phyloP scores from a whole-genome alignment of 2,888 invertebrate genomes.

The Clusia tigrina region DNA sequence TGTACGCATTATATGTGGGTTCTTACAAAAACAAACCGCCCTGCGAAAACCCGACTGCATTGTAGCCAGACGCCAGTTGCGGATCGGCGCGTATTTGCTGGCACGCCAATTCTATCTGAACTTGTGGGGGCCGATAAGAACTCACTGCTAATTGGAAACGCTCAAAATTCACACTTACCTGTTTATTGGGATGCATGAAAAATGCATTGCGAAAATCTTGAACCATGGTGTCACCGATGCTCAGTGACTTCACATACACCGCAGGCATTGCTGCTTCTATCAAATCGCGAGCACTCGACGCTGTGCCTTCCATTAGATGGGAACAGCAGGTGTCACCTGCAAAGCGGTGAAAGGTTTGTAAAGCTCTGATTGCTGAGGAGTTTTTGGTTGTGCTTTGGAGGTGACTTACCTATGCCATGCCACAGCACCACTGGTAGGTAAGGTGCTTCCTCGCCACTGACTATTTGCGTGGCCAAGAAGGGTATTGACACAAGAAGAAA shows the following conservation, averaged over 20 bases:
- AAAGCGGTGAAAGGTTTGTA: too few species aligned
- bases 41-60: slow-evolving; percentile 95
- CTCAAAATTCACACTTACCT: slow-evolving; percentile 59
- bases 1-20: not conserved
- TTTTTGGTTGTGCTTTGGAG: too few species aligned
- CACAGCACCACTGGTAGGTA: slow-evolving; percentile 78
- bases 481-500: not conserved
- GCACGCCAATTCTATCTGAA: slow-evolving; percentile 73
- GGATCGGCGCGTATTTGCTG: slow-evolving; percentile 71
- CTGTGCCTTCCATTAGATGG: slow-evolving; percentile 65
- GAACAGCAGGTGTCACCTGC: slow-evolving; percentile 90
- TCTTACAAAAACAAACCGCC: slow-evolving; percentile 91
- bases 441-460: not conserved
- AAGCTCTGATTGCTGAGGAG: too few species aligned
- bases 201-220: slow-evolving; percentile 82
- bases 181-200: slow-evolving; percentile 78
- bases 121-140: not conserved
- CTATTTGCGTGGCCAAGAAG: too few species aligned
- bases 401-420: slow-evolving; percentile 91
- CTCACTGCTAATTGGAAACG: not conserved
- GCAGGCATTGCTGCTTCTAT: slow-evolving; percentile 76
- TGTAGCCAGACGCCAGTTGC: slow-evolving; percentile 77
- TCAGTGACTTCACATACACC: slow-evolving; percentile 82
- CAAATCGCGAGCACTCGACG: slow-evolving; percentile 69
- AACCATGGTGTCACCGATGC: slow-evolving; percentile 73